Evolutionary conservation across 1,140 invertebrate species (phyloP), one percentile per base, ranked within the genome.

Genomic region (Ctenoplectra terminalis): DNA sequence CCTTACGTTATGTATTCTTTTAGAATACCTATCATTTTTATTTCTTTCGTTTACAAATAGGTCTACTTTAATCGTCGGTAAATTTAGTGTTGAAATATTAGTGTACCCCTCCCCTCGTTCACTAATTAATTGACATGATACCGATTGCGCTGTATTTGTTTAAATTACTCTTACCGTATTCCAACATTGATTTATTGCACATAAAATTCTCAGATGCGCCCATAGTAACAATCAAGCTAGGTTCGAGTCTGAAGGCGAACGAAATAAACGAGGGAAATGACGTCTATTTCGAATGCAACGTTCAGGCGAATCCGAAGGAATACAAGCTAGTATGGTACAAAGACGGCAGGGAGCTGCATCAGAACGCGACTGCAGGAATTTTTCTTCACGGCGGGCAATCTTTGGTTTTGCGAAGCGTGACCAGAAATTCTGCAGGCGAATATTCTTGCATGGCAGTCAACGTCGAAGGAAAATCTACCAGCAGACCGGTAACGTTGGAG

Each of bases 181-280:
- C 34, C 1, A 8, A 26, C 2, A 4, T 64, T 64, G 34, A 13
- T 60, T 52, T 13, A 9, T n/a, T 46, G 26, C 17, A 20, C 23
- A 23, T 50, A 15, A 23, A 66, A 48, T 87, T 95, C 95, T 26
- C 95, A 98, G 97, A 98, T 95, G 95, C 96, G 23, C 97, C 97
- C 26, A 95, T 97, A 88, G 96, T 98, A 52, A 95, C 95, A 31
- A 94, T 98, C 61, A 95, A 95, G 82, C 94, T 98, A 76, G 97
- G 97, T 75, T 97, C 96, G 86, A 98, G 96, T 64, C 94, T 98
- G 81, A 96, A 96, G 87, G 96, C 97, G 34, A 96, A 97, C 86
- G 96, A 97, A 93, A 98, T 98, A 93, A 98, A 97, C 93, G 97
- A 98, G 94, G 97, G 97, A 60, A 97, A 98, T 90, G 97, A 98